Evolutionary conservation across 2,797 vertebrate genomes (phyloP), one percentile per base, ranked within the genome.

Genomic region (Diplodus puntazzo): DNA sequence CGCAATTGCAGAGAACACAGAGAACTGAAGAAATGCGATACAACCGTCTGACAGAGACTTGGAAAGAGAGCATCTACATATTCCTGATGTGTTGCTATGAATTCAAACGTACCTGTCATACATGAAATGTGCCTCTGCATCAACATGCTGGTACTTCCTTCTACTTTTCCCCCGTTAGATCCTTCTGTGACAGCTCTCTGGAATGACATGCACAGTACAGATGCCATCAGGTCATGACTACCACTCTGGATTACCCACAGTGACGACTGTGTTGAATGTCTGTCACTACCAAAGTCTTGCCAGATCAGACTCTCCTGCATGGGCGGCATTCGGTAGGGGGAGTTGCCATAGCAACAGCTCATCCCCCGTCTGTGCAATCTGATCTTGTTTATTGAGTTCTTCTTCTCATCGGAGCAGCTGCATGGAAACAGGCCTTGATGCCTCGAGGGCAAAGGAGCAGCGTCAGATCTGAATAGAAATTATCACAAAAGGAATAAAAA

Each of bases 361-460:
- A 80, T 82, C 79, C 84, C 73, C 77, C 79, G 76, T 88, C 83
- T 87, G 82, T 87, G 90, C 88, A 88, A 88, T 89, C 87, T 87
- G 88, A 92, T 91, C 86, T 85, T 91, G 90, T 94, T 92, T 88
- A 92, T 92, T 46, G 73, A 88, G 81, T 87, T 91, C 73, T 75
- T 83, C 75, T 85, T 75, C 76, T 79, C 45, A 49, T 82, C 54
- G 30, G 68, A 83, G 84, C 77, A 79, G 87, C 88, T 71, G 83
- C 76, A 88, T 82, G 69, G 86, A 90, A 91, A 85, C 81, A 87
- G 74, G 74, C 73, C 73, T 10, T 20, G 60, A 67, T 54, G 52
- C 74, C 80, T 85, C n/a, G 2, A 8, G 1, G 79, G 77, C 72
- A 67, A 70, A 86, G 69, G 67, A 81, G n/a, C 75, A 53, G 21